A percentile compares a stretch with the other conserved stretches of the same genome.
Conservation (phyloP, 2,113 vertebrate genomes). For the rat (Rattus norvegicus) region DNA sequence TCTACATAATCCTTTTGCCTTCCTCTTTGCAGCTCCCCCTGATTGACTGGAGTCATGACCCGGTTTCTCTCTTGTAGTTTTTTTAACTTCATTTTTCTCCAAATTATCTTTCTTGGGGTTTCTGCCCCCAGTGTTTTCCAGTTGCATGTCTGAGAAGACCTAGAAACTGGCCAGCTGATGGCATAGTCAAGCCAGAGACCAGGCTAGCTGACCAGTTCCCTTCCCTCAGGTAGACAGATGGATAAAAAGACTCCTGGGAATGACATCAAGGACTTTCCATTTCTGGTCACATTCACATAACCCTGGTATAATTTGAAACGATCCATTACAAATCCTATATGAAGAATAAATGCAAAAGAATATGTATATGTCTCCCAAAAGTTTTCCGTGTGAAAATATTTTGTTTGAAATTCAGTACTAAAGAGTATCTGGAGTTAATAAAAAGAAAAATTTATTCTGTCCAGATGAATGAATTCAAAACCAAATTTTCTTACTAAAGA, state of each 20-base stretch:
- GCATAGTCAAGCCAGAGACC: constrained; percentile 4
- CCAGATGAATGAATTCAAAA: constrained; percentile 81
- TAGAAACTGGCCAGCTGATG: background rate
- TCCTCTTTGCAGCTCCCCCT: background rate
- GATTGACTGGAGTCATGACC: background rate
- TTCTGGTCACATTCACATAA: constrained; percentile 34
- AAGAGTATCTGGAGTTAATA: constrained; percentile 81
- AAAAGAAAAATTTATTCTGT: constrained; percentile 76
- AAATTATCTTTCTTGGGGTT: constrained; percentile 29
- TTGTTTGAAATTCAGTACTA: constrained; percentile 80
- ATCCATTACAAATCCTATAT: constrained; percentile 70
- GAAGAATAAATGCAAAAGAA: constrained; percentile 62
- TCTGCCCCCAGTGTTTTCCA: background rate
- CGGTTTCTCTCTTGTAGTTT: background rate
- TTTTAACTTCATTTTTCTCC: constrained; percentile 30
- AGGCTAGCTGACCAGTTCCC: background rate
- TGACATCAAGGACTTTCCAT: constrained; percentile 14
- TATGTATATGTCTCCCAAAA: constrained; percentile 70
- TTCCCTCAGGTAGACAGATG: background rate
- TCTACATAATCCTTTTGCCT: background rate
- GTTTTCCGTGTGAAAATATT: constrained; percentile 81
- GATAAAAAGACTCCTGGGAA: background rate
- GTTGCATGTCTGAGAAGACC: background rate
- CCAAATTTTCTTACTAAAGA: constrained; percentile 76
- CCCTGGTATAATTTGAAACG: constrained; percentile 43